Percentiles rank a stretch among this genome's conserved stretches.
phyloP scores from a whole-genome alignment of 2,113 vertebrate genomes.

The Willisornis vidua region DNA sequence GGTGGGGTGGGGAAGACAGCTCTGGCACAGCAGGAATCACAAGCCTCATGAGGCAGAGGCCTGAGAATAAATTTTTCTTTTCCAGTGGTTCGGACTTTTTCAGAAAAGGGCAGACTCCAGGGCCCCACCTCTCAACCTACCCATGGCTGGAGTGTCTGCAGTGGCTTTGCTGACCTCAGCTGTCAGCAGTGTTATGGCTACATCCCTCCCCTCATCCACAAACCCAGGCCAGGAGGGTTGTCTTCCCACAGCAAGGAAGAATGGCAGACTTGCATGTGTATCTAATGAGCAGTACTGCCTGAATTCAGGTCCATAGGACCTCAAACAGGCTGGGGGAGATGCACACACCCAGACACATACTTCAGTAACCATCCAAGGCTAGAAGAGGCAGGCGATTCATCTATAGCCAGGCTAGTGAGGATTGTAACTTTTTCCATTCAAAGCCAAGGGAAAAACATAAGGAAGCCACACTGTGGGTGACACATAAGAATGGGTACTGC shows the following conservation, averaged over 20 bases:
- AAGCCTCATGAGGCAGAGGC: neutral
- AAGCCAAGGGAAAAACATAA: neutral
- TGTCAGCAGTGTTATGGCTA: neutral
- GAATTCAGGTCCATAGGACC: accelerated
- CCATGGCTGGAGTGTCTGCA: neutral
- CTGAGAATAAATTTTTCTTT: neutral
- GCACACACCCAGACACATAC: neutral
- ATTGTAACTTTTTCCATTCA: neutral
- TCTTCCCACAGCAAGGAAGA: neutral
- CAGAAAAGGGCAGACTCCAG: neutral
- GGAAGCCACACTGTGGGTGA: neutral
- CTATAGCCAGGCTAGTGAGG: neutral
- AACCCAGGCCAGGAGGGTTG: neutral
- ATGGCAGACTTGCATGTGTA: neutral
- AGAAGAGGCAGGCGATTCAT: neutral
- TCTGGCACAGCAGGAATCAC: neutral
- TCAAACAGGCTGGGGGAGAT: neutral
- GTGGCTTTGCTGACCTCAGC: neutral
- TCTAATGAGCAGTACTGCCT: neutral
- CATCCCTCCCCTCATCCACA: neutral
- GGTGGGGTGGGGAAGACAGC: neutral
- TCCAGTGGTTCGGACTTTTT: neutral
- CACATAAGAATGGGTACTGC: neutral
- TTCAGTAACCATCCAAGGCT: neutral
- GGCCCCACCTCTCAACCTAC: neutral